phyloP scores from a whole-genome alignment of 1,140 invertebrate species.

The Bombyx mandarina region DNA sequence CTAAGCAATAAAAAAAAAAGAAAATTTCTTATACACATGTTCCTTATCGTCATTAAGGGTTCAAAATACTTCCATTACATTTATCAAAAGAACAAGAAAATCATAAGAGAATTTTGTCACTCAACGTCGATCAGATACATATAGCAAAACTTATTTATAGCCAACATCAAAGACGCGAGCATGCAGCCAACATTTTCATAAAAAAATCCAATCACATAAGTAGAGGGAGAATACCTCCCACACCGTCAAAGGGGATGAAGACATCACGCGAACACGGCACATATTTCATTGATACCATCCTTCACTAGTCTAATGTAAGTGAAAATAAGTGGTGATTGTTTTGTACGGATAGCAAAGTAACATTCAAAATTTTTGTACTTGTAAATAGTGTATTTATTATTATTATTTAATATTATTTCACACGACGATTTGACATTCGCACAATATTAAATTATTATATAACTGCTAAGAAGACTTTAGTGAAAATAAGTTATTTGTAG shows the following conservation, averaged over 20 bases:
- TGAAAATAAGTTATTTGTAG: no score
- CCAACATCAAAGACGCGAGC: conserved; percentile 18
- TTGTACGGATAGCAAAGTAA: conserved; percentile 32
- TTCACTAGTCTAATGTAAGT: conserved; percentile 62
- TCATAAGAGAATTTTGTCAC: conserved; percentile 2
- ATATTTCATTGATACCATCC: conserved; percentile 65
- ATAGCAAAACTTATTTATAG: conserved; percentile 1
- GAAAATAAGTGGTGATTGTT: conserved; percentile 59
- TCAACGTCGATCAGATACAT: not conserved
- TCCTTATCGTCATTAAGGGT: no score
- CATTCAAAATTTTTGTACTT: not conserved
- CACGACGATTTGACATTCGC: not conserved
- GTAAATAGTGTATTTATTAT: not conserved
- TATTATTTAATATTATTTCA: conserved; percentile 1
- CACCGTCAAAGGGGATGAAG: conserved; percentile 35
- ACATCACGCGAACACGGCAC: conserved; percentile 55
- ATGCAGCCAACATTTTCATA: conserved; percentile 27
- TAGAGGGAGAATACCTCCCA: conserved; percentile 18
- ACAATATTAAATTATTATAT: no score
- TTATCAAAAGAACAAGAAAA: no score
- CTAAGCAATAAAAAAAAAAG: no score
- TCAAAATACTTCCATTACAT: no score
- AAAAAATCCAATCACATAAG: conserved; percentile 65
- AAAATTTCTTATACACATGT: no score
- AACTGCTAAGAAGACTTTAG: no score